Evolutionary conservation across 2,888 invertebrate genomes (phyloP).

Genomic region (Hypselothyrea guttata): DNA sequence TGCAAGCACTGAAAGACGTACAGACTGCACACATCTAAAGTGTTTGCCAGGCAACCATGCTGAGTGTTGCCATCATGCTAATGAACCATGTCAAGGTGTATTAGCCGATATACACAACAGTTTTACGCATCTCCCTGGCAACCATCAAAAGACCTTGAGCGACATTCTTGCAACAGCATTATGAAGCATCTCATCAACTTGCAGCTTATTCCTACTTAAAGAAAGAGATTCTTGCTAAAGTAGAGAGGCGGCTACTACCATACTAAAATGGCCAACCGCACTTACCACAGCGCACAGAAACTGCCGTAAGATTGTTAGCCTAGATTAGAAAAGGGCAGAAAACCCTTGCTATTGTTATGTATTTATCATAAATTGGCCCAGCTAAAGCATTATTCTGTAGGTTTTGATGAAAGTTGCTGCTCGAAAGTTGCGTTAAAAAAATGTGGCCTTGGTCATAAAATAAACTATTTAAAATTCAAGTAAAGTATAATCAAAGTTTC

Average conservation of each 20-base stretch:
- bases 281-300: constrained; percentile 1
- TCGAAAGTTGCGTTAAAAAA: no score
- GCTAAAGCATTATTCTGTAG: no score
- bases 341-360: constrained; percentile 2
- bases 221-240: background rate
- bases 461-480: no score
- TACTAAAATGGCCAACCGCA: background rate
- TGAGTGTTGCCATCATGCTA: background rate
- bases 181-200: background rate
- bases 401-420: no score
- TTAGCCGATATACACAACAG: background rate
- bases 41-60: no score
- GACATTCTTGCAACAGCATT: constrained; percentile 28
- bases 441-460: no score
- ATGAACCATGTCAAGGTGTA: no score
- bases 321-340: background rate
- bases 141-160: constrained; percentile 34
- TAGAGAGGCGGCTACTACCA: background rate
- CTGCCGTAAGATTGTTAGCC: background rate
- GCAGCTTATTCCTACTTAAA: constrained; percentile 3
- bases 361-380: constrained; percentile 8
- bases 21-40: no score
- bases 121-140: constrained; percentile 8
- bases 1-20: constrained; percentile 51
- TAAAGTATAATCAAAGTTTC: no score